Evolutionary conservation across 2,888 invertebrate species (phyloP), one percentile per base, ranked within the genome.

Genomic region (Rhamphomyia laevipes): DNA sequence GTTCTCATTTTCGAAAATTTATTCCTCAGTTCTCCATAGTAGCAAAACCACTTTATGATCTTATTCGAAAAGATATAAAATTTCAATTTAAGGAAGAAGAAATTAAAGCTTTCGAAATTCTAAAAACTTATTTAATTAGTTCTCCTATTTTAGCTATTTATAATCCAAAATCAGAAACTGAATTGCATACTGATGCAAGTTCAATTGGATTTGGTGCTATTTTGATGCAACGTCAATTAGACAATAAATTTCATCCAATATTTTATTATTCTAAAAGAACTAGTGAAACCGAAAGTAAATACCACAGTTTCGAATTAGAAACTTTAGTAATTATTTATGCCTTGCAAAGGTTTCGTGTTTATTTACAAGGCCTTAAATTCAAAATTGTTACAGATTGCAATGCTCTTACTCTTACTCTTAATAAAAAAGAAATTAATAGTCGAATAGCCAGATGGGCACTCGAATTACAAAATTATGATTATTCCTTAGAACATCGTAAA

Each of bases 171-270:
- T 9, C 16, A 7, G 6, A 17, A 7, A 38, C 17, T 2, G 38
- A 38, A 38, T 11, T 38, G 7, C 38, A 38, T 17, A 38, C 38
- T 10, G 16, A 38, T 17, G 38, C 38, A 3, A 57, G 58, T 50
- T 10, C 50, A 0, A 11, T 23, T 4, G 59, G 60, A 2, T 60
- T 53, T 51, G 62, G 59, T 15, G 53, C 58, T 11, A 54, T 61
- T n/a, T 45, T 60, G n/a, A 11, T 61, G 27, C 57, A 59, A 46
- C 30, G 37, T 15, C 42, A 50, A 47, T 4, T 16, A 15, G 42
- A 42, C 2, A n/a, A 5, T 27, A 27, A 27, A 10, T 15, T 21
- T 5, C 42, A 42, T n/a, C 42, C 42, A 6, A 15, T 42, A 1
- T 42, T 23, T 11, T 42, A 23, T 17, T 23, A 23, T 7, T 23